phyloP scores from a whole-genome alignment of 2,888 invertebrate genomes.

The Hyppa rectilinea region DNA sequence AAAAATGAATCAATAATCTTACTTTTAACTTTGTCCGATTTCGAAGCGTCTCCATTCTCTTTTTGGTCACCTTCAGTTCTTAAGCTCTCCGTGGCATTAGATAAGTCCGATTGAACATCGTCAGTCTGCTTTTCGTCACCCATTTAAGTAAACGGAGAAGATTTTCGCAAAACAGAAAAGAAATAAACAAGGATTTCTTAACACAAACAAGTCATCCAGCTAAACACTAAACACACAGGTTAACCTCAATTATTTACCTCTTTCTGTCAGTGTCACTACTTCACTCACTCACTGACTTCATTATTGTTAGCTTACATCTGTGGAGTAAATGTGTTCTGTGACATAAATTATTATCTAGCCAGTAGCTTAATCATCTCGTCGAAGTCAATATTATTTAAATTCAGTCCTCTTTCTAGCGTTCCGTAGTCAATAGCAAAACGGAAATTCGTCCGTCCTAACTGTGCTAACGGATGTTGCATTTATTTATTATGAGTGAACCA shows the following conservation, averaged over 20 bases:
- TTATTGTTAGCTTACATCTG: too few relatives aligned
- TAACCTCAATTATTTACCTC: not conserved
- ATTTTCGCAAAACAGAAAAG: not conserved
- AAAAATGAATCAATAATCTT: constrained; percentile 37
- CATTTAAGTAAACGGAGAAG: constrained; percentile 70
- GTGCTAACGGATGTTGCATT: too few relatives aligned
- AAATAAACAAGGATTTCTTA: constrained; percentile 35
- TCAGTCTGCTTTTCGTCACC: constrained; percentile 79
- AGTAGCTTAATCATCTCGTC: too few relatives aligned
- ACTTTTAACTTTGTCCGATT: constrained; percentile 87
- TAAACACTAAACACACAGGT: too few relatives aligned
- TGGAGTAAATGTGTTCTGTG: too few relatives aligned
- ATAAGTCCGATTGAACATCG: constrained; percentile 72
- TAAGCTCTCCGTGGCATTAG: constrained; percentile 74
- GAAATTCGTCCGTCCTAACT: too few relatives aligned
- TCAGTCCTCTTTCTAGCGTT: too few relatives aligned
- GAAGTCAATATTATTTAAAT: too few relatives aligned
- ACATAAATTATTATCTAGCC: too few relatives aligned
- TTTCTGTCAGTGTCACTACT: not conserved
- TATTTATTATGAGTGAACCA: too few relatives aligned
- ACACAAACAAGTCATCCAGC: not conserved
- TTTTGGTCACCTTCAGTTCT: constrained; percentile 81
- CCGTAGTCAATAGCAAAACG: too few relatives aligned
- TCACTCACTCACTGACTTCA: too few relatives aligned
- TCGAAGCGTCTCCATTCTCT: constrained; percentile 79